Evolutionary conservation across 2,113 vertebrate species (phyloP), one percentile per base, ranked within the genome.

Genomic region (Thunnus maccoyii): DNA sequence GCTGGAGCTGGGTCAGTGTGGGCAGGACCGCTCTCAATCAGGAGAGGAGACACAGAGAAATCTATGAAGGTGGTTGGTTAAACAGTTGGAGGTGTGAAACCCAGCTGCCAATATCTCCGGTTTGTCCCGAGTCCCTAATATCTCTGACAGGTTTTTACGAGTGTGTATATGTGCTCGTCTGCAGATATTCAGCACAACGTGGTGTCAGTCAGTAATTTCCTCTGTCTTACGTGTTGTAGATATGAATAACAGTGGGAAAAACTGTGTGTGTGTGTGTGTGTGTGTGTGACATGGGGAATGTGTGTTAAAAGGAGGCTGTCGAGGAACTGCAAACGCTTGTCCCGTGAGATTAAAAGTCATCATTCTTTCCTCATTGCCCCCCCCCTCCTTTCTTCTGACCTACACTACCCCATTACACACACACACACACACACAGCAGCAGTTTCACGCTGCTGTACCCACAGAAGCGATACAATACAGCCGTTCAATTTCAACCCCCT

Each of bases 321-420:
- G 20, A 82, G 32, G 50, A 70, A 78, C 18, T 61, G 63, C 65
- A 61, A 67, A 60, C 32, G 32, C 76, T 81, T 86, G 63, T 86
- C 75, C 69, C n/a, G 2, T 48, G 70, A 80, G 86, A 85, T 83
- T 80, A 83, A 85, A 81, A 80, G 52, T 77, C 80, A 84, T 82
- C 71, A 72, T 55, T 84, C 69, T 78, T 73, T 52, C 32, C 22
- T 56, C 47, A 27, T 22, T 54, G 12, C 41, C 41, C 66, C 81
- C 60, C 73, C 4, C 48, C 60, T 71, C 6, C 54, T 44, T 57
- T 60, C 71, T 16, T 52, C 27, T 80, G 74, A 87, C 86, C 78
- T 78, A 46, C 25, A 64, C 62, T 44, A 52, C 25, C 72, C 32
- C 51, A 15, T 48, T 36, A 27, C 44, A 54, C 36, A 51, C 52